These are phyloP conservation scores for Pristionchus arcanus DNA, from an alignment of 2,888 invertebrate species.

Conservation along the genomic window DNA sequence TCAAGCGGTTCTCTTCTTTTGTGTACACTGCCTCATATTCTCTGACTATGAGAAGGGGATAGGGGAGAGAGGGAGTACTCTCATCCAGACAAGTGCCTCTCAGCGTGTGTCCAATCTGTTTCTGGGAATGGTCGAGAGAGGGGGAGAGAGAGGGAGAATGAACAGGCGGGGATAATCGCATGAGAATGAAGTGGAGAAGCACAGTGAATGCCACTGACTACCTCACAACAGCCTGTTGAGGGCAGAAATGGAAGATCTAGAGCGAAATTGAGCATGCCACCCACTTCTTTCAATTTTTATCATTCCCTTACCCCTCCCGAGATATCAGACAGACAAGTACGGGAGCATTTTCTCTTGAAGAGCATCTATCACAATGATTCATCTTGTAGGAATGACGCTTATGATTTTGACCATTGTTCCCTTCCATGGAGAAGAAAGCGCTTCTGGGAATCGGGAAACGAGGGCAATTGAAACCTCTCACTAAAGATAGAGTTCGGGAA, in stretches of 20 bases:
- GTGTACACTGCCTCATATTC: no score
- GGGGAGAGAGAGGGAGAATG: neutral
- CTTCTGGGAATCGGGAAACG: neutral
- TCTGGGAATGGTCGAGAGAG: neutral
- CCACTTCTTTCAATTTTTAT: no score
- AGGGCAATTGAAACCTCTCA: neutral
- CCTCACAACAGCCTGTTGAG: neutral
- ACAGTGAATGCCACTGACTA: neutral
- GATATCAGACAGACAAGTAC: no score
- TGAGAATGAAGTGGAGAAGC: constrained; percentile 7
- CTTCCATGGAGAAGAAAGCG: neutral
- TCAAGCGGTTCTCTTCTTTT: no score
- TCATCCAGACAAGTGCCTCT: neutral
- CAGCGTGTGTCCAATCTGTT: neutral
- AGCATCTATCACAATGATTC: neutral
- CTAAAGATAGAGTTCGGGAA: constrained; percentile 29
- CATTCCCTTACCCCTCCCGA: no score
- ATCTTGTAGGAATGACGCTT: constrained; percentile 18
- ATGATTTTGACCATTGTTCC: constrained; percentile 34
- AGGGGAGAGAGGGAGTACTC: neutral
- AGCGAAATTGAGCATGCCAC: no score
- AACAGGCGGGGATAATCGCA: neutral
- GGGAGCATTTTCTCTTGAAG: no score
- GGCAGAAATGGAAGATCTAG: no score
- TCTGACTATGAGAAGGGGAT: neutral